Evolutionary conservation across 2,888 invertebrate genomes (phyloP).

Genomic region (Hemithea aestivaria): DNA sequence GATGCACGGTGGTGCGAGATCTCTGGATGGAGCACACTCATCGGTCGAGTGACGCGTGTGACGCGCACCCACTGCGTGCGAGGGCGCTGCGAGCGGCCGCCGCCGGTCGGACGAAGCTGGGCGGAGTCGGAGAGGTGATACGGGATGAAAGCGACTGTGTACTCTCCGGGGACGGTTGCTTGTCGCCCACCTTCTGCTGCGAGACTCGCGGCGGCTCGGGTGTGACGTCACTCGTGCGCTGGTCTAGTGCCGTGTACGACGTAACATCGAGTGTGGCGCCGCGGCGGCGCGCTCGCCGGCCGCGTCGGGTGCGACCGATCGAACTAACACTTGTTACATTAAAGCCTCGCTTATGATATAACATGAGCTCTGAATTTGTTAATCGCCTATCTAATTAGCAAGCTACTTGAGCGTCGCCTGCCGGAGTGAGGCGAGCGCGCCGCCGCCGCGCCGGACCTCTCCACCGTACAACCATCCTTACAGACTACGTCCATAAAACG

Average conservation of each 20-base stretch:
- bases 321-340: conserved; percentile 60
- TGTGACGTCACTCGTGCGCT: conserved; percentile 6
- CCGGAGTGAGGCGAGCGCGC: conserved; percentile 45
- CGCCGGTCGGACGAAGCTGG: conserved; percentile 47
- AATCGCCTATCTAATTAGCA: conserved; percentile 75
- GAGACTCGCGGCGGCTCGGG: conserved; percentile 18
- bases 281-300: conserved; percentile 51
- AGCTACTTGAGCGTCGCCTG: conserved; percentile 60
- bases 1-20: conserved; percentile 71
- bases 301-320: conserved; percentile 40
- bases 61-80: no score
- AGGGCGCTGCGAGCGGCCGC: no score
- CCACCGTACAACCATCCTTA: conserved; percentile 55
- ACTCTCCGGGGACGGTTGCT: conserved; percentile 71
- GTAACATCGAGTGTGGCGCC: conserved; percentile 33
- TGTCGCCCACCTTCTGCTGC: conserved; percentile 49
- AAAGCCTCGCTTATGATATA: conserved; percentile 70
- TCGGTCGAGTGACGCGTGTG: conserved; percentile 3
- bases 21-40: conserved; percentile 38
- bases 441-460: conserved; percentile 50
- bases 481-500: conserved; percentile 52
- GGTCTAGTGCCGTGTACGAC: conserved; percentile 21
- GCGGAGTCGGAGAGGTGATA: conserved; percentile 66
- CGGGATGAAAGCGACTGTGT: conserved; percentile 48
- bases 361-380: conserved; percentile 69